These are phyloP conservation scores for Galago senegalensis DNA, from an alignment of 2,797 vertebrate species.

Conservation along the genomic window DNA sequence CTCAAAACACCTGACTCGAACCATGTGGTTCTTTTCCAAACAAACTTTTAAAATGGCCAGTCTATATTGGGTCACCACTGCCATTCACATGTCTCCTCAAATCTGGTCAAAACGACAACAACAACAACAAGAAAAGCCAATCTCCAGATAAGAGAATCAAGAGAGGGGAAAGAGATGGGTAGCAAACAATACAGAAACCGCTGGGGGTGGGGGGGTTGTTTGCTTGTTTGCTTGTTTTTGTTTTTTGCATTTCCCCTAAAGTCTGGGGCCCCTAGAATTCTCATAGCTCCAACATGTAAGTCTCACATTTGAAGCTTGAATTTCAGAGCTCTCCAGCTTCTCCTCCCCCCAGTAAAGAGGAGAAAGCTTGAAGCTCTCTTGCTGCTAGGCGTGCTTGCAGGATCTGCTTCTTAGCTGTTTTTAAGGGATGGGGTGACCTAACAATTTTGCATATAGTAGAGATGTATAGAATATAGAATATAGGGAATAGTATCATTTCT, in stretches of 20 bases:
- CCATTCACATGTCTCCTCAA: not conserved
- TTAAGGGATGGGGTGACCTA: not conserved
- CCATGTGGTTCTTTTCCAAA: not conserved
- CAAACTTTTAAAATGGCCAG: not conserved
- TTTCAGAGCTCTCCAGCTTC: not conserved
- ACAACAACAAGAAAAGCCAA: not conserved
- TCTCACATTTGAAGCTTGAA: not conserved
- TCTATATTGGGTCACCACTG: not conserved
- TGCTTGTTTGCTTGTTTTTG: too few relatives aligned
- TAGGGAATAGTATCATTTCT: not conserved
- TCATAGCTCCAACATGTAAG: not conserved
- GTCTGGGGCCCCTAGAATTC: not conserved
- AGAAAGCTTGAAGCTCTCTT: not conserved
- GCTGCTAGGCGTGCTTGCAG: not conserved
- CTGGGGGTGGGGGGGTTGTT: not conserved
- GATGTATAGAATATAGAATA: not conserved
- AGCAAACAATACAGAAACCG: not conserved
- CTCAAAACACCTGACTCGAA: not conserved
- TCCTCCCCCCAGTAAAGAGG: accelerated
- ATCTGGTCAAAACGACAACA: not conserved
- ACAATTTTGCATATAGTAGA: not conserved
- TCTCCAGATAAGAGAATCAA: not conserved
- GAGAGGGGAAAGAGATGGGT: not conserved
- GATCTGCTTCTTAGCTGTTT: not conserved
- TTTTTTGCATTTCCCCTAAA: not conserved